A percentile compares a stretch with the other conserved stretches of the same genome.
phyloP scores from a whole-genome alignment of 1,140 invertebrate genomes.

The Tribolium castaneum region DNA sequence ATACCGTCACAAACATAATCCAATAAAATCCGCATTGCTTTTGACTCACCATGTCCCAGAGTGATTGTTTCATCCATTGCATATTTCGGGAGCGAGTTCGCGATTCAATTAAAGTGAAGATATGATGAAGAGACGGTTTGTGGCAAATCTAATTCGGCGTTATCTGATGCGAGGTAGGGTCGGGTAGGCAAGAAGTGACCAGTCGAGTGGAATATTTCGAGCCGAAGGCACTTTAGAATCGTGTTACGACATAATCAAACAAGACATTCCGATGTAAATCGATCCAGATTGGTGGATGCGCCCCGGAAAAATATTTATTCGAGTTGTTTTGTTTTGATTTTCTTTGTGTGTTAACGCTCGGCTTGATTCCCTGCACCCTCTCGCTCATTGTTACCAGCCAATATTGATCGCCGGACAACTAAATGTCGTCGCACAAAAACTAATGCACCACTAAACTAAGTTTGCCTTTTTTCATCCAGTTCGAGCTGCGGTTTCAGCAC shows the following conservation, averaged over 20 bases:
- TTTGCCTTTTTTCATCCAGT: too few relatives aligned
- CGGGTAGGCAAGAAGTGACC: background rate
- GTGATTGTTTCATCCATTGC: conserved; percentile 13
- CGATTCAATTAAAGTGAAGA: background rate
- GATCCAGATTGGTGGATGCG: background rate
- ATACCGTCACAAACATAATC: conserved; percentile 18
- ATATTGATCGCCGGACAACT: too few relatives aligned
- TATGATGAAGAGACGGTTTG: too few relatives aligned
- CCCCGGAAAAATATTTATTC: too few relatives aligned
- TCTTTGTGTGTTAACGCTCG: too few relatives aligned
- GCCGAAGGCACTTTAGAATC: conserved; percentile 7
- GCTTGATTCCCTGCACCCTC: too few relatives aligned
- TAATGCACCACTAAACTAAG: too few relatives aligned
- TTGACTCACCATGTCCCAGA: background rate
- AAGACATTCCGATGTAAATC: conserved; percentile 16
- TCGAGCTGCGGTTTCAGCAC: background rate
- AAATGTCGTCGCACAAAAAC: too few relatives aligned
- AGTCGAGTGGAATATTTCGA: conserved; percentile 28
- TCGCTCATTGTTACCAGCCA: too few relatives aligned
- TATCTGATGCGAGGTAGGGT: background rate
- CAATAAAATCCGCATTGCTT: conserved; percentile 1
- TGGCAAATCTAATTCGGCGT: background rate
- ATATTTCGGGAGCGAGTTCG: background rate
- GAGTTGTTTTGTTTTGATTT: too few relatives aligned
- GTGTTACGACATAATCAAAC: conserved; percentile 25